These are phyloP conservation scores for Macroglossus sobrinus DNA, from an alignment of 2,113 vertebrate species.

Conservation along the genomic window DNA sequence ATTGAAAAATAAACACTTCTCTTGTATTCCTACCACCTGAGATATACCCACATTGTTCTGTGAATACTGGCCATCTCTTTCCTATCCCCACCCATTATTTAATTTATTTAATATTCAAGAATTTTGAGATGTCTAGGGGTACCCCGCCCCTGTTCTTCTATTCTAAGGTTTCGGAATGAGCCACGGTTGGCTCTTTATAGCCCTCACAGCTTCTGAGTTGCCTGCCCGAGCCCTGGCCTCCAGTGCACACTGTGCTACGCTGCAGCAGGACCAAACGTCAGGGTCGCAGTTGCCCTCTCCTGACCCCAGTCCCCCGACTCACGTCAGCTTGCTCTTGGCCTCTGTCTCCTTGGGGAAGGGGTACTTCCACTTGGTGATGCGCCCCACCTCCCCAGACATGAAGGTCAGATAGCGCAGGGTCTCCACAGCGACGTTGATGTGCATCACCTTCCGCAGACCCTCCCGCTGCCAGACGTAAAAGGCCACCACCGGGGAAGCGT, in stretches of 20 bases:
- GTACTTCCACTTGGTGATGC: slow-evolving; percentile 98
- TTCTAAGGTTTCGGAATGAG: not conserved
- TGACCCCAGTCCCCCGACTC: slow-evolving; percentile 64
- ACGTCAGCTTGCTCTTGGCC: slow-evolving; percentile 96
- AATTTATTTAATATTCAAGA: not conserved
- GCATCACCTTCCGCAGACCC: slow-evolving; percentile 92
- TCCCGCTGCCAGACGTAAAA: slow-evolving; percentile 98
- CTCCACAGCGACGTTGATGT: slow-evolving; percentile 95
- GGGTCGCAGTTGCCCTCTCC: not conserved
- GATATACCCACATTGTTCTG: not conserved
- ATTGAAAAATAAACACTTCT: not conserved
- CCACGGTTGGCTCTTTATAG: not conserved
- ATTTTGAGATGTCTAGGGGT: not conserved
- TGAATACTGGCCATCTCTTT: not conserved
- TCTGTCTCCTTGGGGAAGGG: slow-evolving; percentile 96
- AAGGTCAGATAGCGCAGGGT: slow-evolving; percentile 97
- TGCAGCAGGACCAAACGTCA: fast-evolving
- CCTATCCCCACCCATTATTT: not conserved
- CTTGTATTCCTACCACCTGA: not conserved
- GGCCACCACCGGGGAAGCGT: slow-evolving; percentile 96
- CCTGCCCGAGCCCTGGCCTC: not conserved
- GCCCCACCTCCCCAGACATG: slow-evolving; percentile 97
- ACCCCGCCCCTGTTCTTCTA: not conserved
- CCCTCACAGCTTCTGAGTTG: fast-evolving
- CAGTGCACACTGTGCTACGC: fast-evolving